Conservation (phyloP, 1,140 invertebrate species). For the Rhyacophila brunnea region DNA sequence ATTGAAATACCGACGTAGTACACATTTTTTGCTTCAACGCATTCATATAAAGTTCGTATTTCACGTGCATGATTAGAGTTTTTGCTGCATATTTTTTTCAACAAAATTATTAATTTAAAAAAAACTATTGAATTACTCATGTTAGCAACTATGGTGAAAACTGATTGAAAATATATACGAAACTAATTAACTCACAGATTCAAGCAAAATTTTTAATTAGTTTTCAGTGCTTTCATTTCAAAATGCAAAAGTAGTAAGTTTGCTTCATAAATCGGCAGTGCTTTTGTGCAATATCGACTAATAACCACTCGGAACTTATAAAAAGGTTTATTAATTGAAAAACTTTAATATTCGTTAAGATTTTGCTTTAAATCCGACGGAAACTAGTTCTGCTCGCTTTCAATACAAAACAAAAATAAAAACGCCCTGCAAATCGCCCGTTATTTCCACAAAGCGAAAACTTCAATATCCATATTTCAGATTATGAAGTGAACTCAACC, state of each 20-base stretch:
- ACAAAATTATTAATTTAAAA: too few relatives aligned
- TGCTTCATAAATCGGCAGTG: slow-evolving; percentile 18
- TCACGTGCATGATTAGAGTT: too few relatives aligned
- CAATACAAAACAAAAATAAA: slow-evolving; percentile 25
- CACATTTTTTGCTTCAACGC: too few relatives aligned
- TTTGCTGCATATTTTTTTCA: too few relatives aligned
- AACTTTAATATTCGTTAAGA: slow-evolving; percentile 31
- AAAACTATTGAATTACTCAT: too few relatives aligned
- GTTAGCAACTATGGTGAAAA: too few relatives aligned
- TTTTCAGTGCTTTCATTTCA: slow-evolving; percentile 13
- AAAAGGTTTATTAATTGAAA: slow-evolving; percentile 30
- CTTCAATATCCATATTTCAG: slow-evolving; percentile 18
- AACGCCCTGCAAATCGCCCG: slow-evolving; percentile 15
- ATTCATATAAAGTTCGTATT: too few relatives aligned
- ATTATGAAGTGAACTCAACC: slow-evolving; percentile 2
- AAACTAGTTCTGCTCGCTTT: slow-evolving; percentile 16
- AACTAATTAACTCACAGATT: too few relatives aligned
- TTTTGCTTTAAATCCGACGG: slow-evolving; percentile 23
- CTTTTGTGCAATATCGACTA: slow-evolving; percentile 19
- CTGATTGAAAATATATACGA: too few relatives aligned
- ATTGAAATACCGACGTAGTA: too few relatives aligned
- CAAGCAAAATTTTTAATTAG: slow-evolving; percentile 14
- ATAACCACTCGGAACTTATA: slow-evolving; percentile 17
- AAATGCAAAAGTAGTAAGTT: slow-evolving; percentile 14
- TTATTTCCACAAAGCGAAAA: slow-evolving; percentile 11